Conservation (phyloP, 2,113 vertebrate genomes). For the Chaetodon auriga region DNA sequence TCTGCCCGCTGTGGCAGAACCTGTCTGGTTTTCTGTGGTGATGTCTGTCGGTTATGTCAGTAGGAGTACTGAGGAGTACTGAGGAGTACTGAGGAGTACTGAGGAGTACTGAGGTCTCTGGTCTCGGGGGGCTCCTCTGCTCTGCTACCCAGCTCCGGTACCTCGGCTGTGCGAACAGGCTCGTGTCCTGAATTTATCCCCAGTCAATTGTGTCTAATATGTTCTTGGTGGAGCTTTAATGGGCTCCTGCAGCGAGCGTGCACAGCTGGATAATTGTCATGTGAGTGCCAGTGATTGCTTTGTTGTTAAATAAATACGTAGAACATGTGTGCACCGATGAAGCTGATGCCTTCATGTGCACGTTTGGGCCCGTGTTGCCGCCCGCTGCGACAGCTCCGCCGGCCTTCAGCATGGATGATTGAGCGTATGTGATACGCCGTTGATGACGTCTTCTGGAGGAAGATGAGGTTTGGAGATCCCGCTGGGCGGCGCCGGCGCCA, state of each 20-base stretch:
- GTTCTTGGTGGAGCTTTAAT: constrained; percentile 38
- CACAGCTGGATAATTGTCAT: background rate
- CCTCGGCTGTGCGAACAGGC: constrained; percentile 11
- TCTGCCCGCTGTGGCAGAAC: background rate
- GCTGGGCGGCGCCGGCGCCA: background rate
- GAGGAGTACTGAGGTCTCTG: background rate
- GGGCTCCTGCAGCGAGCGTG: constrained; percentile 1
- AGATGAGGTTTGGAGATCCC: constrained; percentile 29
- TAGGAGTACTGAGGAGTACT: too few relatives aligned
- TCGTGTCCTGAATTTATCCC: constrained; percentile 44
- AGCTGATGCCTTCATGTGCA: background rate
- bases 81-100: too few relatives aligned
- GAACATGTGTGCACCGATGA: background rate
- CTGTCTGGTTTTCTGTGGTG: background rate
- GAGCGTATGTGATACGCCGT: background rate
- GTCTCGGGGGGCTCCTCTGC: constrained; percentile 32
- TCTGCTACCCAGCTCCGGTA: constrained; percentile 39
- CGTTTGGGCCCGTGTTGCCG: background rate
- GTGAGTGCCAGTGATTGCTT: constrained; percentile 7
- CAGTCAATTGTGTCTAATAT: constrained; percentile 44
- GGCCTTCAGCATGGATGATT: background rate
- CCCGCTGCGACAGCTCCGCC: background rate
- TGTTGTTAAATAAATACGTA: background rate
- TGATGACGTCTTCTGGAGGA: constrained; percentile 7
- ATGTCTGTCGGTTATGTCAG: background rate